Evolutionary conservation across 2,113 vertebrate species (phyloP), one percentile per base, ranked within the genome.

Genomic region (Chaetops frenatus): DNA sequence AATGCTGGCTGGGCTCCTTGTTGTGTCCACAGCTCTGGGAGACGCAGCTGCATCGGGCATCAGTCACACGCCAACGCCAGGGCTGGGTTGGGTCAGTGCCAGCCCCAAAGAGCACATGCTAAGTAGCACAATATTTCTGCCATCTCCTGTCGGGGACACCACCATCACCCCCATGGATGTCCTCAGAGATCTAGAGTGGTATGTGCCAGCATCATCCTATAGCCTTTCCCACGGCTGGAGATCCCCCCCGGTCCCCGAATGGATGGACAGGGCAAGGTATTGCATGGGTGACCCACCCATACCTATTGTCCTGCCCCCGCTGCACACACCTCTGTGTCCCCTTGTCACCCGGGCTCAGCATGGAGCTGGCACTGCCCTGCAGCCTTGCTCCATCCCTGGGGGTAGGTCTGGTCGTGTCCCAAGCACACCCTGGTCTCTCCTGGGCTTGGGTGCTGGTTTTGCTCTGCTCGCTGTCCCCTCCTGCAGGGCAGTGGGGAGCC

Each of bases 401-500:
- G 35, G 15, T 23, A 18, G 20, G 8, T 47, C 56, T 66, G 28
- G 15, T 56, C 2, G 0, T 54, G 47, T 47, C 31, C 58, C 45
- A 48, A 56, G 24, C 40, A 21, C 18, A 56, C 24, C 16, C 73
- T 19, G n/a, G 14, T 31, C 2, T 28, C 60, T 65, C 15, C 40
- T 1, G 7, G 51, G 69, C 25, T 57, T 7, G 24, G 83, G 74
- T 87, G 74, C 93, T 78, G 78, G 50, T 88, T 90, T 90, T 96
- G 73, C 90, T 95, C 80, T 97, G 93, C 90, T 88, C 70, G 50
- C 42, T 95, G 67, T 97, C 88, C 83, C 95, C 85, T 95, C 95
- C 85, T 95, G 95, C 97, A 99, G 99, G 99, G 99, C 99, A 60
- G 99, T 99, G 98, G 99, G 99, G 91, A 99, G 99, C 96, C 99